Conservation (phyloP, 2,888 invertebrate genomes). For the Gibbula magus region DNA sequence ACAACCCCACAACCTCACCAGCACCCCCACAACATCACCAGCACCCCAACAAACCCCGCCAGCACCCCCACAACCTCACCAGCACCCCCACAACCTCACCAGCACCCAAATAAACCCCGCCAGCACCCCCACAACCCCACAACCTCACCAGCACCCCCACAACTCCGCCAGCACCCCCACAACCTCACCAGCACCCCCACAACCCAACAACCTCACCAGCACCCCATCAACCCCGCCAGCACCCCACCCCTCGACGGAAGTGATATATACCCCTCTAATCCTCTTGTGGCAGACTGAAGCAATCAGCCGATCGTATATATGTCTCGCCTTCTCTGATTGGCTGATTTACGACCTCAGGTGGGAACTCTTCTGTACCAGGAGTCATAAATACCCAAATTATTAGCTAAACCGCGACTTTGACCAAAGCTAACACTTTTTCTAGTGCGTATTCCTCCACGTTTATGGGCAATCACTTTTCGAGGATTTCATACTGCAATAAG, state of each 20-base stretch:
- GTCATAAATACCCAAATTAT: constrained; percentile 5
- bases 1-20: too few species aligned
- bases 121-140: too few species aligned
- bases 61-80: too few species aligned
- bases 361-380: constrained; percentile 12
- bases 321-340: neutral
- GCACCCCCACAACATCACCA: too few species aligned
- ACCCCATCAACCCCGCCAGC: neutral
- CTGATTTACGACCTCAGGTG: constrained; percentile 20
- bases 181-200: too few species aligned
- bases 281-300: neutral
- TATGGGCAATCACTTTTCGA: neutral
- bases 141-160: too few species aligned
- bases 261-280: constrained; percentile 16
- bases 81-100: too few species aligned
- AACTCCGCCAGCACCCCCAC: too few species aligned
- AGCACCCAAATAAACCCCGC: too few species aligned
- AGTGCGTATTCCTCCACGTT: neutral
- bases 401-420: constrained; percentile 6
- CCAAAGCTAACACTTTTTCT: neutral
- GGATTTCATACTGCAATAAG: neutral
- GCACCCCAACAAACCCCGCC: too few species aligned
- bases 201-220: too few species aligned
- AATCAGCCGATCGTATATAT: constrained; percentile 16
- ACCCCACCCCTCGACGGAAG: neutral